These are phyloP conservation scores for Sipha flava DNA, from an alignment of 1,140 invertebrate genomes.

Conservation along the genomic window DNA sequence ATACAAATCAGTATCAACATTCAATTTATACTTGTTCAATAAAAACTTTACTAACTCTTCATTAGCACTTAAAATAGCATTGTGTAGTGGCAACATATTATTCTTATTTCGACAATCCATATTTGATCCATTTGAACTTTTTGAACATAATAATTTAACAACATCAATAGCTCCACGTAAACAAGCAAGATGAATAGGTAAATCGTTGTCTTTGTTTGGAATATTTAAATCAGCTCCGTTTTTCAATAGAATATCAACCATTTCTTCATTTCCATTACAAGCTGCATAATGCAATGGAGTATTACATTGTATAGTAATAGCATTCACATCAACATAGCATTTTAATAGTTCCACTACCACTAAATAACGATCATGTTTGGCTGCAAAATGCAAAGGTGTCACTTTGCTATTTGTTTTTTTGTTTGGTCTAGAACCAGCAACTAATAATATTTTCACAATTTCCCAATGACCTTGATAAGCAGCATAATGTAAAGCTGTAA, in stretches of 20 bases:
- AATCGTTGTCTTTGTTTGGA: conserved; percentile 16
- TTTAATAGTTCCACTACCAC: conserved; percentile 7
- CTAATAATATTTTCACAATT: conserved; percentile 16
- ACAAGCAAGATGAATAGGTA: conserved; percentile 21
- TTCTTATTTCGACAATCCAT: conserved; percentile 25
- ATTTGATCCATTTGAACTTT: background rate
- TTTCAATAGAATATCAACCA: conserved; percentile 23
- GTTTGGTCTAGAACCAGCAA: conserved; percentile 9
- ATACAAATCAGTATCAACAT: background rate
- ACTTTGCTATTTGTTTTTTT: conserved; percentile 21
- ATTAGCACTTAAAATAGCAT: conserved; percentile 10
- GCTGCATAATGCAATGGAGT: conserved; percentile 24
- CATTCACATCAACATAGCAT: background rate
- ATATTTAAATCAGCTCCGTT: conserved; percentile 20
- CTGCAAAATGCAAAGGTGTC: conserved; percentile 23
- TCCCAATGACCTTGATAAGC: conserved; percentile 21
- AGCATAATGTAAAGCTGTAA: conserved; percentile 27
- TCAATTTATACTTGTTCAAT: background rate
- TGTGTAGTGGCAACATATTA: conserved; percentile 12
- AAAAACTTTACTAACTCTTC: background rate
- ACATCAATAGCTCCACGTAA: background rate
- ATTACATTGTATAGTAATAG: conserved; percentile 19
- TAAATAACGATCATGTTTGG: conserved; percentile 1
- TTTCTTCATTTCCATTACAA: conserved; percentile 27
- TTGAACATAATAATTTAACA: conserved; percentile 7